phyloP scores from a whole-genome alignment of 2,113 vertebrate genomes.

The Bettongia penicillata region DNA sequence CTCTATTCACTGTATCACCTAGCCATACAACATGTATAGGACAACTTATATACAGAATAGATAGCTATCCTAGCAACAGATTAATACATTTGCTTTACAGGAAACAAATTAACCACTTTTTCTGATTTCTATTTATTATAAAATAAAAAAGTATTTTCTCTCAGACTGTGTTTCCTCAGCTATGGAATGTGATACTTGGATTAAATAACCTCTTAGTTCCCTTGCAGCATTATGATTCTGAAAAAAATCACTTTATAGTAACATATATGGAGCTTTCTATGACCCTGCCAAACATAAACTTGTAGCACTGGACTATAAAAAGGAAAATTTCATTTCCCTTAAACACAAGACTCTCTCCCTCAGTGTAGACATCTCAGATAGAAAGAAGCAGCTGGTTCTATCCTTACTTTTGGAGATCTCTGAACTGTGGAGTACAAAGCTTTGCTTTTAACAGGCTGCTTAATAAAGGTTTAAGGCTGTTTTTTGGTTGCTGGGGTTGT shows the following conservation, averaged over 20 bases:
- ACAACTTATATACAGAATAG: not conserved
- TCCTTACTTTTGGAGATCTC: not conserved
- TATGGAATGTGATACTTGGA: not conserved
- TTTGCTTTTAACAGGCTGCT: not conserved
- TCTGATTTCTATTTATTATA: not conserved
- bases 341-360: not conserved
- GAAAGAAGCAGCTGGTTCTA: not conserved
- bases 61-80: not conserved
- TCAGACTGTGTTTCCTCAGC: not conserved
- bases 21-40: no score
- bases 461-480: not conserved
- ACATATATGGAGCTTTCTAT: not conserved
- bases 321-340: not conserved
- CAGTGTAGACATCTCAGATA: not conserved
- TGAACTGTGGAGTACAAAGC: not conserved
- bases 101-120: not conserved
- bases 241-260: not conserved
- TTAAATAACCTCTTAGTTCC: not conserved
- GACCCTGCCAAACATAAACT: not conserved
- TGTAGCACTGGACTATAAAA: not conserved
- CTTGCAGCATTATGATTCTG: not conserved
- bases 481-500: no score
- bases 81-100: not conserved
- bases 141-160: not conserved
- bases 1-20: no score